A percentile compares a stretch with the other conserved stretches of the same genome.
phyloP scores from a whole-genome alignment of 2,113 vertebrate species.

The Galemys pyrenaicus region DNA sequence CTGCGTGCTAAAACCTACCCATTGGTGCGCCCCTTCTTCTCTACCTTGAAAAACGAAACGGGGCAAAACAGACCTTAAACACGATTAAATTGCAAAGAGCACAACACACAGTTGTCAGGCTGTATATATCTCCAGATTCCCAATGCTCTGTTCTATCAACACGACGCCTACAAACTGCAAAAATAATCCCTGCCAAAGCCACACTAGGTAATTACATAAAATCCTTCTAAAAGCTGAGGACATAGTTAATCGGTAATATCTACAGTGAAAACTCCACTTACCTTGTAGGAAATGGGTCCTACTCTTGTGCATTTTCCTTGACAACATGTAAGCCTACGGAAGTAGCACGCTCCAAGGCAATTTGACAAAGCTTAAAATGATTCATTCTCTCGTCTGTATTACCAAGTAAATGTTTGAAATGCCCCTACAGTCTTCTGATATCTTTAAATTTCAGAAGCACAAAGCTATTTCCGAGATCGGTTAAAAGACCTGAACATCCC shows the following conservation, averaged over 20 bases:
- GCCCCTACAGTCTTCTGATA: background rate
- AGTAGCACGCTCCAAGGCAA: background rate
- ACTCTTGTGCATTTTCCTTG: background rate
- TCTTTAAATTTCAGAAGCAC: slow-evolving; percentile 30
- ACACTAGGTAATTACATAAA: slow-evolving; percentile 74
- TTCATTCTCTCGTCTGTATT: background rate
- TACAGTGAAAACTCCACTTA: background rate
- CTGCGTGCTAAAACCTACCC: background rate
- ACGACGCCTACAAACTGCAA: slow-evolving; percentile 75
- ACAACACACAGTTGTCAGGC: slow-evolving; percentile 58
- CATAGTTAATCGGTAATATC: slow-evolving; percentile 1
- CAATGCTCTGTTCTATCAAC: slow-evolving; percentile 72
- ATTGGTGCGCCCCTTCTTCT: slow-evolving; percentile 22
- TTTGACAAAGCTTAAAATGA: slow-evolving; percentile 30
- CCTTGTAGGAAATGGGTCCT: slow-evolving; percentile 49
- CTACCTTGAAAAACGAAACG: slow-evolving; percentile 62
- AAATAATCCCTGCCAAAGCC: slow-evolving; percentile 71
- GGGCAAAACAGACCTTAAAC: slow-evolving; percentile 58
- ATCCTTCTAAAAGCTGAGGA: slow-evolving; percentile 56
- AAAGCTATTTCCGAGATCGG: background rate
- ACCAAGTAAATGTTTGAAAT: background rate
- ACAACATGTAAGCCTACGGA: background rate
- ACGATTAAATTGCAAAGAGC: slow-evolving; percentile 49
- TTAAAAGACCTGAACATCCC: background rate
- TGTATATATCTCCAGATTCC: slow-evolving; percentile 57